Evolutionary conservation across 2,888 invertebrate species (phyloP).

Genomic region (Zonitis immaculata): DNA sequence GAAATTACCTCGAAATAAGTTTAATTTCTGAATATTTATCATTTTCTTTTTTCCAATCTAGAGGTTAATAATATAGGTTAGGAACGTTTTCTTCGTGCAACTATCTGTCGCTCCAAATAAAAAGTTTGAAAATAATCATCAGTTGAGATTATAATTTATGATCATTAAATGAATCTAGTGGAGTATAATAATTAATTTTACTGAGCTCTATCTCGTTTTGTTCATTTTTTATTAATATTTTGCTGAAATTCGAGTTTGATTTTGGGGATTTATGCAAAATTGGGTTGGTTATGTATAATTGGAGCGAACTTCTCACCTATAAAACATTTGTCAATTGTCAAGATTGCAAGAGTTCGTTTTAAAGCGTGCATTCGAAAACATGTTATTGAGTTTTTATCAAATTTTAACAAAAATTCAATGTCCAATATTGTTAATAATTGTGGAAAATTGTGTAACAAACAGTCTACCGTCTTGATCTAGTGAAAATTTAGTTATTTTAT

Average conservation of each 20-base stretch:
- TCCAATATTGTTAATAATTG: constrained; percentile 65
- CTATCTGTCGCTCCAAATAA: background rate
- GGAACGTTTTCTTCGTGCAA: background rate
- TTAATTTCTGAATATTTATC: constrained; percentile 24
- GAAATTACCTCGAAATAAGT: constrained; percentile 12
- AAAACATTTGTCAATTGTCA: constrained; percentile 10
- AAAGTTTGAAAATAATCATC: background rate
- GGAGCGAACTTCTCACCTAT: constrained; percentile 11
- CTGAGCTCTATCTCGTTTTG: too few relatives aligned
- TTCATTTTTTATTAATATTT: too few relatives aligned
- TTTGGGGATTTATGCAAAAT: too few relatives aligned
- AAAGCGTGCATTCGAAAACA: constrained; percentile 51
- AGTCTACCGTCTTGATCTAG: constrained; percentile 77
- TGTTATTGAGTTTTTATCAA: constrained; percentile 71
- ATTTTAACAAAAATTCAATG: constrained; percentile 67
- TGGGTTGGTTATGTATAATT: too few relatives aligned
- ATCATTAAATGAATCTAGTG: too few relatives aligned
- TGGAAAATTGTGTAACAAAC: constrained; percentile 67
- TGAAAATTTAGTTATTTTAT: constrained; percentile 56
- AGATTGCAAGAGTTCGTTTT: constrained; percentile 37
- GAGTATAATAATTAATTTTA: too few relatives aligned
- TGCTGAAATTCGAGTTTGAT: too few relatives aligned
- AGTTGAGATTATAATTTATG: background rate
- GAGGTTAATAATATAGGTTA: background rate
- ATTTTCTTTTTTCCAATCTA: background rate